phyloP scores from a whole-genome alignment of 1,140 invertebrate species.

The Trachelipus rathkii region DNA sequence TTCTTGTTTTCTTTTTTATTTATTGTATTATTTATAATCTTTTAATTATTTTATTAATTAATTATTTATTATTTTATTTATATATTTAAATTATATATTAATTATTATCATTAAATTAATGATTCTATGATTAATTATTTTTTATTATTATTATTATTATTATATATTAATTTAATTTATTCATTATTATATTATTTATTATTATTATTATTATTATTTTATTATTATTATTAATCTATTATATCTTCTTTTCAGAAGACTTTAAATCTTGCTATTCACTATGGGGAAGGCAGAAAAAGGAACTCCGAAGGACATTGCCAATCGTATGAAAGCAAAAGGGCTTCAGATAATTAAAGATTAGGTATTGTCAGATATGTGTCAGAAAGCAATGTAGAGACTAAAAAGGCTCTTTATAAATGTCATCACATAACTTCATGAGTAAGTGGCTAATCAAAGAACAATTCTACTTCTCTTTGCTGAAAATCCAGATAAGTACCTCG shows the following conservation, averaged over 20 bases:
- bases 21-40: too few species aligned
- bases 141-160: too few species aligned
- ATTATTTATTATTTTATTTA: too few species aligned
- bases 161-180: too few species aligned
- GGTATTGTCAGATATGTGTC: slow-evolving; percentile 99
- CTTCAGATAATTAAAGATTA: slow-evolving; percentile 95
- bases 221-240: too few species aligned
- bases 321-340: slow-evolving; percentile 97
- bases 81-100: too few species aligned
- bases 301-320: slow-evolving; percentile 96
- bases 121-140: too few species aligned
- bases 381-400: slow-evolving; percentile 98
- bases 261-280: neutral
- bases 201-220: too few species aligned
- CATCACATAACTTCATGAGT: slow-evolving; percentile 95
- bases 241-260: neutral
- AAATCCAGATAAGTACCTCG: slow-evolving; percentile 83
- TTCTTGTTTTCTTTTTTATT: too few species aligned
- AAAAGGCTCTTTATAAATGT: slow-evolving; percentile 99
- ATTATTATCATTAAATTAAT: too few species aligned
- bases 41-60: too few species aligned
- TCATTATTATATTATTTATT: too few species aligned
- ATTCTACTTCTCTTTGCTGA: slow-evolving; percentile 91
- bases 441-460: slow-evolving; percentile 97
- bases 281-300: slow-evolving; percentile 81